Base-by-base conservation (phyloP, 2,888 invertebrate genomes). In the Watsonalla cultraria region DNA sequence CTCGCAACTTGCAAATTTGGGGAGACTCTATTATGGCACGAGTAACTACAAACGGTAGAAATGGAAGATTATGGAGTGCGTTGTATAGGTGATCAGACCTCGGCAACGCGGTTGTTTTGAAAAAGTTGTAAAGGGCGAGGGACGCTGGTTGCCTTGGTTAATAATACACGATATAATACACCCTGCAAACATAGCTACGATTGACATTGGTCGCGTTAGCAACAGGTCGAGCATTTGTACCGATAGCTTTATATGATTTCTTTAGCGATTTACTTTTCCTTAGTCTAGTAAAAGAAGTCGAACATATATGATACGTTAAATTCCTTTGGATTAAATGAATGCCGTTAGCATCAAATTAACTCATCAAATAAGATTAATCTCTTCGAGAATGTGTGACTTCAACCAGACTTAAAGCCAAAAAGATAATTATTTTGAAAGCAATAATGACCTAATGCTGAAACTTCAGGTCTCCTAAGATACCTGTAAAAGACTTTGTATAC, bases 71-170 rank as follows among this genome's bases (percentile, higher is more conserved):
- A 89, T 85, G 82, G 84, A 82, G 75, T 79, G 74, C 75, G 73
- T 73, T 86, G 78, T 85, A 82, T 86, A 82, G 87, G 84, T 85
- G 86, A 88, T 87, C 86, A 86, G 82, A 81, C 80, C 82, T 78
- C 73, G 74, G 78, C 81, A 82, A 78, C 74, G 78, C 71, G 82
- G 79, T 82, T 80, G 35, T 84, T 88, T 85, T 78, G 77, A 82
- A 86, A 84, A 86, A 85, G 78, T 78, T 78, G 68, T 70, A 46
- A 73, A 76, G 81, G 78, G 80, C 64, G 78, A 75, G 81, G 84
- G 83, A 67, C 65, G 69, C 55, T 68, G 73, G 90, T 89, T 87
- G 83, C 84, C 84, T 89, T 89, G 89, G 90, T 80, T 84, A 85
- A 80, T 89, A 88, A 90, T 85, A 78, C 86, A 74, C 74, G 57